Base-by-base conservation (phyloP, 2,113 vertebrate genomes). In the Oreochromis spilurus region DNA sequence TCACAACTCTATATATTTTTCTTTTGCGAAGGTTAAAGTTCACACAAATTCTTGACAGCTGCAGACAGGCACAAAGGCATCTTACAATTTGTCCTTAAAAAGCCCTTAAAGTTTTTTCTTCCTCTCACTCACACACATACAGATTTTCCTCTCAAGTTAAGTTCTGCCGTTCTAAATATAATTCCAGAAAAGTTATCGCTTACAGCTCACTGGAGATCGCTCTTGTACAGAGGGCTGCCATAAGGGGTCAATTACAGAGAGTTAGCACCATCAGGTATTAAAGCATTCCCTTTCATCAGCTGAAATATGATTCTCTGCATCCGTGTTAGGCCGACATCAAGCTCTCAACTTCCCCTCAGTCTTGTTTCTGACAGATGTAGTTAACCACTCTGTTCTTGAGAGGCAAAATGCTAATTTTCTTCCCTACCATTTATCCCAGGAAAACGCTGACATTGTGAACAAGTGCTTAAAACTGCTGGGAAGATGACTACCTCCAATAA, bases 251-350 rank as follows among this genome's bases (percentile, higher is more conserved):
- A 93, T 93, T 93, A 94, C 83, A 83, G 93, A 65, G 82, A 89
- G 86, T 92, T 89, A 88, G 91, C 80, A 77, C n/a, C 75, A 88
- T 91, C 87, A 87, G 87, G 80, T 92, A 88, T 89, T 93, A 90
- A 93, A 88, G 82, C 79, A 92, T 92, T 93, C 90, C 72, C 84
- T 94, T 92, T 94, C 86, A 91, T 94, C 92, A 83, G 77, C 26
- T 67, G 53, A 78, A 79, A 67, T 79, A 78, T 4, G 58, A 80
- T 83, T 78, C 86, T 79, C 82, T 5, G 53, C 65, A 72, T 88
- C 84, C 45, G 9, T 52, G 88, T 91, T 85, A 82, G 87, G 83
- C 81, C 2, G 80, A 90, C 82, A 75, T 93, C 86, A 86, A 89
- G 72, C 86, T 79, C 86, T 81, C 77, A 1, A 75, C 84, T 89